phyloP scores from a whole-genome alignment of 2,113 vertebrate genomes.

The Eudyptes chrysolophus region DNA sequence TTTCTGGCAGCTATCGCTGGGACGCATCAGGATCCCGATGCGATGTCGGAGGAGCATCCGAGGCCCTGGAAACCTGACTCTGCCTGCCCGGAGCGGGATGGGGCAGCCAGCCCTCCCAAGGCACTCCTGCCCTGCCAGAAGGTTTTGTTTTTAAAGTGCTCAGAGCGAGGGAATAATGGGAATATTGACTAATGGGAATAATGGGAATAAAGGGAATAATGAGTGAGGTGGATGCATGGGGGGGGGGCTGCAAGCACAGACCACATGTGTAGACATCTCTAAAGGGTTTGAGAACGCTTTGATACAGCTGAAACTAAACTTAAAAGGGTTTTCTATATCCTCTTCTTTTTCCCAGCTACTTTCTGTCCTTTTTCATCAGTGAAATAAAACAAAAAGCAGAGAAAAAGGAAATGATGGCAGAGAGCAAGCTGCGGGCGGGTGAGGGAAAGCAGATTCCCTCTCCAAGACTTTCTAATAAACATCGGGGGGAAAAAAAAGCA shows the following conservation, averaged over 20 bases:
- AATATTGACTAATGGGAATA: neutral
- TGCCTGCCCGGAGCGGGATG: fast-evolving
- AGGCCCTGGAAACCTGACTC: neutral
- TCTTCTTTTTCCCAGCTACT: neutral
- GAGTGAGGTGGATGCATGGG: fast-evolving
- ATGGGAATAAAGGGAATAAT: neutral
- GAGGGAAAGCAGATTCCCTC: neutral
- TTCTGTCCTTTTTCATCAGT: neutral
- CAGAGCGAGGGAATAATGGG: neutral
- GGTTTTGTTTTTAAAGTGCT: neutral
- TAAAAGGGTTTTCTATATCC: neutral
- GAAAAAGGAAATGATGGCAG: neutral
- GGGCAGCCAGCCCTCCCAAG: neutral
- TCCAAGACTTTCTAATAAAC: neutral
- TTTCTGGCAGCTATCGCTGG: neutral
- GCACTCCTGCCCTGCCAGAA: neutral
- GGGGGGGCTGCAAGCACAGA: neutral
- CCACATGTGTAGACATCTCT: fast-evolving
- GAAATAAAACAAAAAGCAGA: neutral
- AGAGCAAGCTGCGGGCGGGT: neutral
- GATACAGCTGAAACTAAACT: neutral
- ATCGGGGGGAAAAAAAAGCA: fast-evolving
- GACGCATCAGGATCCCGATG: neutral
- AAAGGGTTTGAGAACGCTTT: neutral
- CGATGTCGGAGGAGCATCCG: neutral